A percentile compares a stretch with the other conserved stretches of the same genome.
Conservation (phyloP, 2,888 invertebrate species). For the Pollenia labialis region DNA sequence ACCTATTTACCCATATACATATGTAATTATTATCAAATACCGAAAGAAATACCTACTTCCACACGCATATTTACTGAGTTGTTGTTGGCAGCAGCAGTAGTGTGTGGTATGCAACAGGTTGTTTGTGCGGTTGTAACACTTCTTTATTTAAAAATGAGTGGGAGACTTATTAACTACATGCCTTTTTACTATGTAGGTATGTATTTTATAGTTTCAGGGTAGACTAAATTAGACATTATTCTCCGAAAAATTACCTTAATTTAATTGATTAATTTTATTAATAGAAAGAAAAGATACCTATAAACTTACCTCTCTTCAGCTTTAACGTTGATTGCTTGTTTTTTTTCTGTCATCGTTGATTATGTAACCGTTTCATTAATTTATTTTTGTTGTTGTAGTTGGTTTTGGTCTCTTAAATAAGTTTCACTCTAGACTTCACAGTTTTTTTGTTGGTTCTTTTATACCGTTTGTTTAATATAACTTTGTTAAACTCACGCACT, state of each 20-base stretch:
- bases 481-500: slow-evolving; percentile 46
- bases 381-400: slow-evolving; percentile 3
- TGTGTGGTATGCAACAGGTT: slow-evolving; percentile 55
- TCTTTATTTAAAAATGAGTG: slow-evolving; percentile 37
- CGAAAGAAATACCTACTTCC: slow-evolving; percentile 10
- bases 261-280: slow-evolving; percentile 42
- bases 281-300: not conserved
- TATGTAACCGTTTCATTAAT: slow-evolving; percentile 6
- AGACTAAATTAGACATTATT: not conserved
- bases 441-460: not conserved
- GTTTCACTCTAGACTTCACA: slow-evolving; percentile 3
- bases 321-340: not conserved
- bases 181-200: not conserved
- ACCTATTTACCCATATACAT: too few relatives aligned
- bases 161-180: slow-evolving; percentile 32
- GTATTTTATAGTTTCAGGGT: slow-evolving; percentile 1
- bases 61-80: not conserved
- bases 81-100: not conserved
- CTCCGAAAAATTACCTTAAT: slow-evolving; percentile 1
- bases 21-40: slow-evolving; percentile 20
- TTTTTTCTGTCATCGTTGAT: not conserved
- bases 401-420: slow-evolving; percentile 20
- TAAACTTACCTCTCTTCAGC: not conserved
- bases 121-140: slow-evolving; percentile 45
- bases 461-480: not conserved